phyloP scores from a whole-genome alignment of 1,140 invertebrate species.

The Lysiphlebus fabarum region DNA sequence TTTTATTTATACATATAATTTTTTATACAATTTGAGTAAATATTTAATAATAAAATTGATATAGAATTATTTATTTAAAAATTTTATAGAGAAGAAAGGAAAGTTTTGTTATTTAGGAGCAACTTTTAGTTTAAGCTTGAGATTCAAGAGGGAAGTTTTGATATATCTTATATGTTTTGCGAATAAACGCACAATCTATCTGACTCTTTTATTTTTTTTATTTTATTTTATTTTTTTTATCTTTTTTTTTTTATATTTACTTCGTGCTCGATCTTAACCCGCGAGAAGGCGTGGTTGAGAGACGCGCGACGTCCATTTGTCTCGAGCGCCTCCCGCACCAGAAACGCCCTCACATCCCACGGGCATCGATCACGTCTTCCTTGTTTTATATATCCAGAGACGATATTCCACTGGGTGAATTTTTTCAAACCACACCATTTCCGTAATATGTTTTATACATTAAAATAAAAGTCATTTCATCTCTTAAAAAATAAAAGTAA shows the following conservation, averaged over 20 bases:
- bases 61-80: no score
- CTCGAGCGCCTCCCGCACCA: slow-evolving; percentile 56
- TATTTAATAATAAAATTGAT: no score
- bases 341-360: slow-evolving; percentile 56
- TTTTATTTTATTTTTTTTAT: slow-evolving; percentile 14
- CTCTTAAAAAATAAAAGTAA: not conserved
- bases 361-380: slow-evolving; percentile 57
- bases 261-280: slow-evolving; percentile 33
- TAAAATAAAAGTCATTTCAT: no score
- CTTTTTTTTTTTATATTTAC: slow-evolving; percentile 10
- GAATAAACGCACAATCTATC: slow-evolving; percentile 10
- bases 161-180: not conserved
- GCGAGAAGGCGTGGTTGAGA: slow-evolving; percentile 52
- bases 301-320: slow-evolving; percentile 59
- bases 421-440: slow-evolving; percentile 31
- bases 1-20: no score
- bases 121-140: no score
- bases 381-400: slow-evolving; percentile 34
- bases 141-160: no score
- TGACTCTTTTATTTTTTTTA: slow-evolving; percentile 23
- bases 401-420: slow-evolving; percentile 16
- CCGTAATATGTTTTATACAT: slow-evolving; percentile 29
- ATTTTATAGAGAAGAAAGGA: no score
- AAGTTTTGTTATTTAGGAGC: no score
- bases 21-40: no score